phyloP scores from a whole-genome alignment of 2,113 vertebrate genomes.

The Semicossyphus pulcher region DNA sequence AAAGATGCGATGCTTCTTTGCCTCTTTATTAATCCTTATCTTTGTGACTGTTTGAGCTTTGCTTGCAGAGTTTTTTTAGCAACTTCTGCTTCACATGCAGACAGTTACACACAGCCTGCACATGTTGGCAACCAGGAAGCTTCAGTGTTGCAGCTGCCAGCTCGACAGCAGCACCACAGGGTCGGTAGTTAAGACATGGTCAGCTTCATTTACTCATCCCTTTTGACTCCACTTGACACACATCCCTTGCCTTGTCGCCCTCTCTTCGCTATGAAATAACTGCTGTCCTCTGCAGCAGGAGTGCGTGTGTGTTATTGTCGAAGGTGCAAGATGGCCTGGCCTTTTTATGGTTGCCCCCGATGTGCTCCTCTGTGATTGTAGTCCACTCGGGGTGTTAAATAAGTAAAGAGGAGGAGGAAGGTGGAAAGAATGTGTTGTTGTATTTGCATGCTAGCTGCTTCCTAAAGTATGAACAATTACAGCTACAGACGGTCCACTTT shows the following conservation, averaged over 20 bases:
- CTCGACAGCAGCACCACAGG: slow-evolving; percentile 9
- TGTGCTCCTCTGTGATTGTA: slow-evolving; percentile 28
- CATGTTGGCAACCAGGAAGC: background rate
- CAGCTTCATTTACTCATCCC: slow-evolving; percentile 34
- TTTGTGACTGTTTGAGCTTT: slow-evolving; percentile 8
- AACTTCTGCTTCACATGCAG: slow-evolving; percentile 2
- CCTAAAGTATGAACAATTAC: slow-evolving; percentile 59
- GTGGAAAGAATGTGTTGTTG: slow-evolving; percentile 32
- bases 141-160: slow-evolving; percentile 18
- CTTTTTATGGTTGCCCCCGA: slow-evolving; percentile 24
- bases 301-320: slow-evolving; percentile 28
- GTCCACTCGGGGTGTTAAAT: slow-evolving; percentile 31
- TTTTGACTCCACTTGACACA: background rate
- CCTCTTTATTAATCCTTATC: slow-evolving; percentile 8
- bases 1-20: background rate
- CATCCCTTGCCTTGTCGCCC: background rate
- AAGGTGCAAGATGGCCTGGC: slow-evolving; percentile 13
- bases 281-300: slow-evolving; percentile 23
- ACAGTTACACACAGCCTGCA: slow-evolving; percentile 8
- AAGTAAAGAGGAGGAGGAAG: slow-evolving; percentile 43
- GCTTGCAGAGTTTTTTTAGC: slow-evolving; percentile 5
- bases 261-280: slow-evolving; percentile 34
- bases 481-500: slow-evolving; percentile 22
- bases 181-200: slow-evolving; percentile 24
- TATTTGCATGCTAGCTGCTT: slow-evolving; percentile 49